phyloP scores from a whole-genome alignment of 2,113 vertebrate species.

The Laticauda laticaudata region DNA sequence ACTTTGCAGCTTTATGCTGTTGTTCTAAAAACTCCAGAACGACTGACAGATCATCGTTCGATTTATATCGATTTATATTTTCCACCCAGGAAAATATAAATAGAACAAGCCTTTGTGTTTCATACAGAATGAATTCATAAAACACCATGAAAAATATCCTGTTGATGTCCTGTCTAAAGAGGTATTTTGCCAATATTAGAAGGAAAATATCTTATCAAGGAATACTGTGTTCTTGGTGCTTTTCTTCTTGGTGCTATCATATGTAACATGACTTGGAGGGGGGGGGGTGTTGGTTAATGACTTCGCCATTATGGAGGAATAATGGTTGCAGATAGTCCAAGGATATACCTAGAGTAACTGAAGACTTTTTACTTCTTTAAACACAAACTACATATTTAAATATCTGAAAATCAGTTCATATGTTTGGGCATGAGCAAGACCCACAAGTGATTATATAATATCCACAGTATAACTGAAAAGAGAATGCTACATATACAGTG shows the following conservation, averaged over 20 bases:
- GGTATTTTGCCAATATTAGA: conserved; percentile 52
- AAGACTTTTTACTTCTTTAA: neutral
- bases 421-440: neutral
- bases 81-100: conserved; percentile 70
- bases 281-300: conserved; percentile 36
- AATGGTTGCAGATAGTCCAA: neutral
- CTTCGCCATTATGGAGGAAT: neutral
- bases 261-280: neutral
- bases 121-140: conserved; percentile 8
- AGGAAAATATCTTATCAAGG: conserved; percentile 57
- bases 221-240: conserved; percentile 58
- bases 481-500: neutral
- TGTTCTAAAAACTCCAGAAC: conserved; percentile 65
- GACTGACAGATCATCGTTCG: conserved; percentile 64
- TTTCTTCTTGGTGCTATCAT: conserved; percentile 49
- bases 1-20: conserved; percentile 53
- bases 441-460: neutral
- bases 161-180: conserved; percentile 59
- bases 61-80: conserved; percentile 69
- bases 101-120: conserved; percentile 55
- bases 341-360: conserved; percentile 1
- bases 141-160: conserved; percentile 61
- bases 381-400: neutral
- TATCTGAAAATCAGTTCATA: conserved; percentile 2
- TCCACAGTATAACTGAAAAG: neutral